Conservation (phyloP, 2,888 invertebrate genomes). For the Pogonocherus hispidulus region DNA sequence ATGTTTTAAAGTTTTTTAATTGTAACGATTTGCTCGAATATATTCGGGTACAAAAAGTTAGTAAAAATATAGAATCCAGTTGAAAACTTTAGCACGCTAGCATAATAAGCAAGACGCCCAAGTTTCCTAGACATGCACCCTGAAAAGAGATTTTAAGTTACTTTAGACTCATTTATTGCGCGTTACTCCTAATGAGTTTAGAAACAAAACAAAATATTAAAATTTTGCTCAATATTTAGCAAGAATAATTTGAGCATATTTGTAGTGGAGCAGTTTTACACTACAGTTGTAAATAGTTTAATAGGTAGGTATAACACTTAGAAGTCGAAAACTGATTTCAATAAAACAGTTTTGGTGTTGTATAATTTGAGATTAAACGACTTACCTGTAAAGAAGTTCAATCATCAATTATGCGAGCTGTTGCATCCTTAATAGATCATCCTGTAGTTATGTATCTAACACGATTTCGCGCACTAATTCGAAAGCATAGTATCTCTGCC, state of each 20-base stretch:
- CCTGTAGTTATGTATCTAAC: no score
- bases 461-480: no score
- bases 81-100: slow-evolving; percentile 9
- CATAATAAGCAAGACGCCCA: slow-evolving; percentile 12
- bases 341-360: no score
- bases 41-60: background rate
- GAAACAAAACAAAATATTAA: background rate
- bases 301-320: no score
- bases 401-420: no score
- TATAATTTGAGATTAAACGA: no score
- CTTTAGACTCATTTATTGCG: background rate
- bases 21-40: slow-evolving; percentile 16
- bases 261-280: no score
- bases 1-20: slow-evolving; percentile 12
- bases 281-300: no score
- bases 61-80: slow-evolving; percentile 9
- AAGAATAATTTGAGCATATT: background rate
- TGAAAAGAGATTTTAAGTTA: slow-evolving; percentile 4
- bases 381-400: no score
- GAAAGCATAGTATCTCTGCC: no score
- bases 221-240: background rate
- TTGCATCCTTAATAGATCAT: no score
- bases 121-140: background rate
- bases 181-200: slow-evolving; percentile 5
- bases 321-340: no score